Percentiles rank a stretch among this genome's conserved stretches.
Conservation (phyloP, 2,113 vertebrate species). For the Octodon degus region DNA sequence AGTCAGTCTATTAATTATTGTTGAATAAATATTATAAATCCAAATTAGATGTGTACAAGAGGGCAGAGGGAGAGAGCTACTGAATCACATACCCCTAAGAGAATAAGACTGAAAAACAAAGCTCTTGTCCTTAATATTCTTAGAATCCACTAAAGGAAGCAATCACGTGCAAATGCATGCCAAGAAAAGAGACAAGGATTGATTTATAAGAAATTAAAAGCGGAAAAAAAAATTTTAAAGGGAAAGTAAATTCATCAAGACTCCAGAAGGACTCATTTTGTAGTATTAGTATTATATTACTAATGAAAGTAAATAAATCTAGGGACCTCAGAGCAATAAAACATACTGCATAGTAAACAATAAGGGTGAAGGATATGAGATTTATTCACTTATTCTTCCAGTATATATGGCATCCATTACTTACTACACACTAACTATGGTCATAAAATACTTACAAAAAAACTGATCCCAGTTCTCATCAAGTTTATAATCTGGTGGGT, state of each 20-base stretch:
- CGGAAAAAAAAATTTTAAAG: neutral
- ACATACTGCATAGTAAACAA: neutral
- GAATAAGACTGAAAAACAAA: neutral
- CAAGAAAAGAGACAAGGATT: neutral
- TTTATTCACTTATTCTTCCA: neutral
- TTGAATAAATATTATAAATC: slow-evolving; percentile 37
- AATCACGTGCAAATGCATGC: neutral
- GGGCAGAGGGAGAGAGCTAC: rapidly evolving
- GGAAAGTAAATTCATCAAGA: neutral
- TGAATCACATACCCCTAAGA: neutral
- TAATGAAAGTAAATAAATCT: slow-evolving; percentile 13
- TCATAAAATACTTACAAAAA: neutral
- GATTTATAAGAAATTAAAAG: neutral
- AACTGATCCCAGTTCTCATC: neutral
- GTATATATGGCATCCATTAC: neutral
- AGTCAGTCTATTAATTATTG: slow-evolving; percentile 27
- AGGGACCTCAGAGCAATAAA: neutral
- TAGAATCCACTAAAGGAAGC: neutral
- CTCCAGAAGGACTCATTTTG: slow-evolving; percentile 15
- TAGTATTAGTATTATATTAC: neutral
- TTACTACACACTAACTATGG: neutral
- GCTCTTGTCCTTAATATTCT: neutral
- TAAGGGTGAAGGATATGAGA: neutral
- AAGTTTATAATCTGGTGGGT: neutral
- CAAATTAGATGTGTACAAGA: neutral